phyloP scores from a whole-genome alignment of 2,113 vertebrate genomes.

The Cephalopholis sonnerati region DNA sequence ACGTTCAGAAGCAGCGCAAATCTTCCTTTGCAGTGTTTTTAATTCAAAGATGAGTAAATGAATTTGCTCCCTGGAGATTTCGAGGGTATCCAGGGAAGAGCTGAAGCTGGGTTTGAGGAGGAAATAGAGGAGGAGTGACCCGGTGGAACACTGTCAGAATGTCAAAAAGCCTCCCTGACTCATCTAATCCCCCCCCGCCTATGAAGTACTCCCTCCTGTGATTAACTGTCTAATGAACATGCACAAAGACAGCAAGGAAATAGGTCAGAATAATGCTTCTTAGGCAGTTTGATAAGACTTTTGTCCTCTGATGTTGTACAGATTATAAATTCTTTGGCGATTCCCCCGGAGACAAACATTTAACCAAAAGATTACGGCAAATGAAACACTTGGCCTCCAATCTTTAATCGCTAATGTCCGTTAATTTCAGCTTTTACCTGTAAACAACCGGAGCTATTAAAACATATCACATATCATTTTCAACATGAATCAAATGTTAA shows the following conservation, averaged over 20 bases:
- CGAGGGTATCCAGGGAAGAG: constrained; percentile 21
- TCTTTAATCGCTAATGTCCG: neutral
- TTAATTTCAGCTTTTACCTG: neutral
- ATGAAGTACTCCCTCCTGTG: constrained; percentile 67
- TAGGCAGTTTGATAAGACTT: constrained; percentile 73
- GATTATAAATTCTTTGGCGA: constrained; percentile 60
- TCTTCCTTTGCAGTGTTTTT: constrained; percentile 42
- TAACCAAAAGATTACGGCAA: constrained; percentile 56
- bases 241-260: constrained; percentile 70
- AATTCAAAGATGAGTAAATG: constrained; percentile 64
- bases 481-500: neutral
- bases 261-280: constrained; percentile 75
- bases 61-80: constrained; percentile 34
- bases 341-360: constrained; percentile 63
- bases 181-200: constrained; percentile 72
- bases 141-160: constrained; percentile 68
- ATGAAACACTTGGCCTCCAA: constrained; percentile 43
- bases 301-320: constrained; percentile 64
- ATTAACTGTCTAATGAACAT: constrained; percentile 80
- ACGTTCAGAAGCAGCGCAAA: constrained; percentile 17
- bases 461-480: neutral
- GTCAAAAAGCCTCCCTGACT: constrained; percentile 78
- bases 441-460: neutral
- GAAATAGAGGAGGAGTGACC: constrained; percentile 65
- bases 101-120: constrained; percentile 43